These are phyloP conservation scores for Apteryx owenii DNA, from an alignment of 2,113 vertebrate species.

Conservation along the genomic window DNA sequence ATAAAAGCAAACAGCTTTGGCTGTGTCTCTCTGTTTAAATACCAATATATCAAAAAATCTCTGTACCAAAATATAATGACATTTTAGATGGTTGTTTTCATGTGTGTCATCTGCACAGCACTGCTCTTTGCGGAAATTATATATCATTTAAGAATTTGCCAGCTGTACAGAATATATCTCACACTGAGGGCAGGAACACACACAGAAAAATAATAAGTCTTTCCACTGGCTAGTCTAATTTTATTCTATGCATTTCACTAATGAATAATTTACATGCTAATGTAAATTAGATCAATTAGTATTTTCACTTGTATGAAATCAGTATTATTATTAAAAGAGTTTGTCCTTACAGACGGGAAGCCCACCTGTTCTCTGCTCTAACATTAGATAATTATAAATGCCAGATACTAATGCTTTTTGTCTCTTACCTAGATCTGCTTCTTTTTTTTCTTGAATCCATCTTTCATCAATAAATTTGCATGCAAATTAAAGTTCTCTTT, in stretches of 20 bases:
- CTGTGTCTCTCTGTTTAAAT: background rate
- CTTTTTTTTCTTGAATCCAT: background rate
- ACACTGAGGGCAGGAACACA: background rate
- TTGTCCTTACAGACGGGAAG: background rate
- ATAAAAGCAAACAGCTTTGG: background rate
- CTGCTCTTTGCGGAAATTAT: background rate
- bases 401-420: background rate
- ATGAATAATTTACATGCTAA: conserved; percentile 67
- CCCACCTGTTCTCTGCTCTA: background rate
- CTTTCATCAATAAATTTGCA: conserved; percentile 48
- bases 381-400: background rate
- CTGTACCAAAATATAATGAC: background rate
- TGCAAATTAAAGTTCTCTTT: conserved; percentile 54
- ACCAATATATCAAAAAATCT: background rate
- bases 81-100: background rate
- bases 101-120: background rate
- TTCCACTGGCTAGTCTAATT: conserved; percentile 30
- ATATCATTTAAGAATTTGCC: background rate
- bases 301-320: conserved; percentile 29
- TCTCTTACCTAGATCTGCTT: background rate
- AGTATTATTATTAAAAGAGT: conserved; percentile 56
- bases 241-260: conserved; percentile 22
- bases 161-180: background rate
- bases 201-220: background rate
- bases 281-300: conserved; percentile 64